These are phyloP conservation scores for Xylocopa sonorina DNA, from an alignment of 1,140 invertebrate genomes.

Conservation along the genomic window DNA sequence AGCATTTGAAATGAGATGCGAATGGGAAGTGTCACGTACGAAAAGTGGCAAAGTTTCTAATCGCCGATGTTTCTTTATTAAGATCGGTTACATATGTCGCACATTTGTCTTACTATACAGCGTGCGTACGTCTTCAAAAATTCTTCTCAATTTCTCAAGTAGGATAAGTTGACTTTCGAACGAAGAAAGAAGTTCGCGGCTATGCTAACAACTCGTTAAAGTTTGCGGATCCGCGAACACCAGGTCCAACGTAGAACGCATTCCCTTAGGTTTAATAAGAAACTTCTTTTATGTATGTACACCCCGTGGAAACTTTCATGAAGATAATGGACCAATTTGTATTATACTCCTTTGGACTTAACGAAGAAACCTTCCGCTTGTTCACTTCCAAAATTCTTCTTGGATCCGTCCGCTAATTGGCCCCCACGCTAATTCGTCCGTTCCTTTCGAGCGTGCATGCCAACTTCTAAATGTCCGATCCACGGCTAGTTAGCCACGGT, in stretches of 20 bases:
- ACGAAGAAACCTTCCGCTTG: neutral
- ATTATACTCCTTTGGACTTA: neutral
- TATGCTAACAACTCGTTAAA: neutral
- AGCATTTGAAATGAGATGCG: too few species aligned
- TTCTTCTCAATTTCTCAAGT: neutral
- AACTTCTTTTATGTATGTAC: neutral
- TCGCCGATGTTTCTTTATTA: too few species aligned
- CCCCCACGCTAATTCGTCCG: neutral
- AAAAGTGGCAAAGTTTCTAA: too few species aligned
- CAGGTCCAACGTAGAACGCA: neutral
- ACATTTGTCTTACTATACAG: neutral
- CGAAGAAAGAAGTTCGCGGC: neutral
- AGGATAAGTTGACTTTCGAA: neutral
- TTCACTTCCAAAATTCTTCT: neutral
- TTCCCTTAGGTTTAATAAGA: neutral
- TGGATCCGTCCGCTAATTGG: neutral
- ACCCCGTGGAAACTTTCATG: neutral
- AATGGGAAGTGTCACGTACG: too few species aligned
- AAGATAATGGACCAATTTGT: conserved; percentile 7
- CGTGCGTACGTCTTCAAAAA: neutral
- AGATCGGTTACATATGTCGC: too few species aligned
- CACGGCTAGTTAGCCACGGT: neutral
- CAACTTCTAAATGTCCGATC: neutral
- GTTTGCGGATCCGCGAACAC: neutral
- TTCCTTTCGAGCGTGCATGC: too few species aligned